Percentiles rank a stretch among this genome's conserved stretches.
phyloP scores from a whole-genome alignment of 1,140 invertebrate genomes.

The Danaus melanippus region DNA sequence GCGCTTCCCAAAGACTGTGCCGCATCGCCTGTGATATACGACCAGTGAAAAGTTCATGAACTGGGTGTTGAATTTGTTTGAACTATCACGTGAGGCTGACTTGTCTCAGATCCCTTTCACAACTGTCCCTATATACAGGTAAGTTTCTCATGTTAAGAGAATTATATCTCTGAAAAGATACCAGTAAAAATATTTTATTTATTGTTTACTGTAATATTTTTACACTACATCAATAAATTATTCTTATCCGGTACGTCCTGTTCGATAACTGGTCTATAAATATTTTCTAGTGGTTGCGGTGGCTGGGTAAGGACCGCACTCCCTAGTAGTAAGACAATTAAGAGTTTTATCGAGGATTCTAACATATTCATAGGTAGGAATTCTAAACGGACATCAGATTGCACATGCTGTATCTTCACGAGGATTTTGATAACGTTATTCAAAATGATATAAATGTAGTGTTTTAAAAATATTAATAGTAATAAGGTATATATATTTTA shows the following conservation, averaged over 20 bases:
- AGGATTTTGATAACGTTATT: no score
- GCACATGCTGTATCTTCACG: no score
- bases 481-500: no score
- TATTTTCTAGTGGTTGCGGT: conserved; percentile 46
- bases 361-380: background rate
- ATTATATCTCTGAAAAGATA: no score
- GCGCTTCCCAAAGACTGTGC: conserved; percentile 58
- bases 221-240: conserved; percentile 8
- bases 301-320: conserved; percentile 25
- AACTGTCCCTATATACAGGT: conserved; percentile 29
- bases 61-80: conserved; percentile 66
- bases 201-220: conserved; percentile 9
- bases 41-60: conserved; percentile 70
- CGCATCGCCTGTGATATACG: conserved; percentile 56
- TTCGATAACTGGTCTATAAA: conserved; percentile 58
- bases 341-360: conserved; percentile 17
- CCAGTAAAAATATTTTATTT: no score
- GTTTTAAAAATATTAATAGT: no score
- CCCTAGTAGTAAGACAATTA: conserved; percentile 35
- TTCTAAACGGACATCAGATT: no score
- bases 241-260: conserved; percentile 30
- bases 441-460: no score
- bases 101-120: conserved; percentile 17
- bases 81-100: conserved; percentile 51
- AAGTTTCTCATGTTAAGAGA: conserved; percentile 14